Percentiles rank a stretch among this genome's conserved stretches.
These are phyloP conservation scores for Zaprionus capensis DNA, from an alignment of 1,140 invertebrate genomes.

Conservation along the genomic window DNA sequence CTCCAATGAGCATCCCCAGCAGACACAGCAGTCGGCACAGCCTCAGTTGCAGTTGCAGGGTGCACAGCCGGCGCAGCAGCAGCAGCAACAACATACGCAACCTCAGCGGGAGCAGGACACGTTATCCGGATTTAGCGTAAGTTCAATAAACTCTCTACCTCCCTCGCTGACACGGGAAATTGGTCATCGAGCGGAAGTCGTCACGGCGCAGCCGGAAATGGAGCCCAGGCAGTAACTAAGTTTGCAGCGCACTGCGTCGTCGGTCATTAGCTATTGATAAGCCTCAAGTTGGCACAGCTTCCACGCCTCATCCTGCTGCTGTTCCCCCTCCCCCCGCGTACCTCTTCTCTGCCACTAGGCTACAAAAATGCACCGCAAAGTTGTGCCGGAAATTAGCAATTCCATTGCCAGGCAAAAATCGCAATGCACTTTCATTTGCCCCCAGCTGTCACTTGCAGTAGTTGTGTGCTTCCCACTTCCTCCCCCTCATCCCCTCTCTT, in stretches of 20 bases:
- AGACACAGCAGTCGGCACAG: conserved; percentile 11
- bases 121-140: conserved; percentile 90
- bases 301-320: neutral
- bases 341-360: neutral
- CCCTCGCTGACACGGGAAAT: conserved; percentile 12
- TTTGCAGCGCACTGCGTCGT: conserved; percentile 12
- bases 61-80: conserved; percentile 28
- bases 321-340: too few species aligned
- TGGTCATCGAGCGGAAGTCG: conserved; percentile 65
- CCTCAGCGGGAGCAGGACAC: conserved; percentile 52
- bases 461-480: neutral
- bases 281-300: conserved; percentile 12
- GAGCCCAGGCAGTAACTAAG: conserved; percentile 35
- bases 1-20: conserved; percentile 71
- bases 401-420: conserved; percentile 70
- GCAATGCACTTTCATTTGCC: conserved; percentile 44
- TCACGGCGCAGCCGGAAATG: conserved; percentile 69
- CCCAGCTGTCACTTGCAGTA: conserved; percentile 20
- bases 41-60: conserved; percentile 43
- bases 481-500: neutral
- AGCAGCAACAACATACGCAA: conserved; percentile 25
- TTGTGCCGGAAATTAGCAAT: conserved; percentile 81
- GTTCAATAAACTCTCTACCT: conserved; percentile 58
- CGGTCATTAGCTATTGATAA: conserved; percentile 53
- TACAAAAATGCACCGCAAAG: conserved; percentile 70